Base-by-base conservation (phyloP, 2,797 vertebrate species). In the Dermochelys coriacea region DNA sequence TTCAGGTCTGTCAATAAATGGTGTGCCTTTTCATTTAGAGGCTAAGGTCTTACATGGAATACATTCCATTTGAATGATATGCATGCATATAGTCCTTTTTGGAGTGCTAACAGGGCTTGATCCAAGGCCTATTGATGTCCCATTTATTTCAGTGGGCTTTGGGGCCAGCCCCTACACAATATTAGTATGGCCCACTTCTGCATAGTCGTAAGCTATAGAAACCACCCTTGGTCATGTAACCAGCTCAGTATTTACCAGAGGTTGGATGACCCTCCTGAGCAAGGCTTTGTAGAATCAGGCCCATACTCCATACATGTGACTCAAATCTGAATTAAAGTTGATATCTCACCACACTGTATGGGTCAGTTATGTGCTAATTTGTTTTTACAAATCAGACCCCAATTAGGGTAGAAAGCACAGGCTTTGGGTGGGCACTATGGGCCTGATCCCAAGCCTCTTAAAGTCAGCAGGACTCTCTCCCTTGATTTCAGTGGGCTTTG, bases 291-390 rank as follows among this genome's bases (percentile, higher is more conserved):
- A 27, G 55, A 45, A 45, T 29, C 54, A 52, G 45, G 59, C 37
- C 45, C 55, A 49, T 4, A 71, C 49, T 25, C 16, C 3, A 49
- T 54, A 55, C 21, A 0, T 0, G 1, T 19, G 37, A 49, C 45
- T 47, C 27, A 47, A 49, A 6, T 9, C 21, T 31, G 23, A n/a
- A 21, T 9, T 3, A 0, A 21, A 8, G 16, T 3, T 23, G 0
- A 18, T 45, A 29, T 16, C 29, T 0, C 47, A 29, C 45, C 23
- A 49, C 37, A 12, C 2, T 2, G 31, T 2, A 19, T 1, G 37
- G 25, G 41, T 47, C 78, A 6, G 1, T 5, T 19, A 34, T 5
- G 21, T 6, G 31, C 64, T 37, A 29, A 4, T 6, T 37, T 41
- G 34, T 15, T 29, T 45, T 2, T 41, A 6, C 37, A 11, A 8